A percentile compares a stretch with the other conserved stretches of the same genome.
These are phyloP conservation scores for Junonia oenone DNA, from an alignment of 2,888 invertebrate genomes.

Conservation along the genomic window DNA sequence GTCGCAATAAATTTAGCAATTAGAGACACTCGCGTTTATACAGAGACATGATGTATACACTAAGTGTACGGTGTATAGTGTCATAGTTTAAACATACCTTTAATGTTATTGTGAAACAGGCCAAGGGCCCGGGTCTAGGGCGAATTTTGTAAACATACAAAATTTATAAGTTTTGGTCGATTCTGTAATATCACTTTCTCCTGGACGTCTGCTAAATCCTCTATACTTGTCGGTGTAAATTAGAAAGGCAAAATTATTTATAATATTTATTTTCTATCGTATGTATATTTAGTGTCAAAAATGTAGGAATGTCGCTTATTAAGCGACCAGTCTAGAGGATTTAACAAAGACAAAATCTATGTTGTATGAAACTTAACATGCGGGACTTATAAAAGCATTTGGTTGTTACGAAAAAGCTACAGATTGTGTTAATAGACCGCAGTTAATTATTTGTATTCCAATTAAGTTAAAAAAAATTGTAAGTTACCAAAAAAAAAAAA, in stretches of 20 bases:
- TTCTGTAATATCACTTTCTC: background rate
- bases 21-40: too few species aligned
- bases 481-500: too few species aligned
- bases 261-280: background rate
- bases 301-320: background rate
- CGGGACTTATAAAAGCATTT: background rate
- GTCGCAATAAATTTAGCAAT: too few species aligned
- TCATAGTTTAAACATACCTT: too few species aligned
- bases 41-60: too few species aligned
- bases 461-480: too few species aligned
- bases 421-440: too few species aligned
- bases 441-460: too few species aligned
- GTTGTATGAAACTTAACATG: background rate
- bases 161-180: background rate
- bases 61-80: too few species aligned
- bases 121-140: background rate
- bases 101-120: too few species aligned
- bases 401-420: background rate
- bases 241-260: background rate
- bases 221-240: background rate
- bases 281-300: background rate
- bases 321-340: background rate
- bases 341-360: background rate
- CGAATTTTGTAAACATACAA: background rate
- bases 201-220: background rate